phyloP scores from a whole-genome alignment of 2,888 invertebrate species.

The Diplazon laetatorius region DNA sequence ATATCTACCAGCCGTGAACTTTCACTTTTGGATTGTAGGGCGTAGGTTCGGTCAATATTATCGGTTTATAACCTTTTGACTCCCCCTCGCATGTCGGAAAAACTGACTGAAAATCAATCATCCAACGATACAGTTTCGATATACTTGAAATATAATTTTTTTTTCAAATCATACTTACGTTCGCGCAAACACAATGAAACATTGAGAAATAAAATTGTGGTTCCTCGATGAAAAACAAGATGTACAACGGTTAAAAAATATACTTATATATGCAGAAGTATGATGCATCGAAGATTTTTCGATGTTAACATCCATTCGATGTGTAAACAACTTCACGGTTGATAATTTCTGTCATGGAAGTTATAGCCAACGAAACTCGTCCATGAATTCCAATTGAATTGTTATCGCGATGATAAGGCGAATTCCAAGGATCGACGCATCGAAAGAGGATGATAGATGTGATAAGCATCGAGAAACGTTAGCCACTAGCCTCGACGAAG shows the following conservation, averaged over 20 bases:
- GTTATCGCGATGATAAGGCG: slow-evolving; percentile 19
- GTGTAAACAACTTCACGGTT: slow-evolving; percentile 21
- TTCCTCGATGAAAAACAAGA: not conserved
- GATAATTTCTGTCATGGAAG: slow-evolving; percentile 30
- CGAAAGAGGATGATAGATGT: slow-evolving; percentile 43
- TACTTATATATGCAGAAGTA: not conserved
- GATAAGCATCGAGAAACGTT: slow-evolving; percentile 41
- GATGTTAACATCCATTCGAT: slow-evolving; percentile 5
- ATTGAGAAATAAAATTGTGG: slow-evolving; percentile 12
- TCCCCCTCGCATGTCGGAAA: slow-evolving; percentile 64
- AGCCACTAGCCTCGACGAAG: slow-evolving; percentile 21
- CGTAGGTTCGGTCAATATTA: slow-evolving; percentile 63
- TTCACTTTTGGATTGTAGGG: slow-evolving; percentile 71
- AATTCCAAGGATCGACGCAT: slow-evolving; percentile 20
- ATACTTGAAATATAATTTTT: not conserved
- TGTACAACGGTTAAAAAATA: not conserved
- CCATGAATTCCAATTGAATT: not conserved
- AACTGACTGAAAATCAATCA: slow-evolving; percentile 65
- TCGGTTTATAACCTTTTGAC: slow-evolving; percentile 53
- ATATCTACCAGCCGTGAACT: slow-evolving; percentile 72
- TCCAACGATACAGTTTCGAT: not conserved
- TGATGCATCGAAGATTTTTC: not conserved
- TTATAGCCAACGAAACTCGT: not conserved
- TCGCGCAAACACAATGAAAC: slow-evolving; percentile 24
- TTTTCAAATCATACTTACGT: slow-evolving; percentile 36